These are phyloP conservation scores for Tetragonula clypearis DNA, from an alignment of 1,140 invertebrate species.

Conservation along the genomic window DNA sequence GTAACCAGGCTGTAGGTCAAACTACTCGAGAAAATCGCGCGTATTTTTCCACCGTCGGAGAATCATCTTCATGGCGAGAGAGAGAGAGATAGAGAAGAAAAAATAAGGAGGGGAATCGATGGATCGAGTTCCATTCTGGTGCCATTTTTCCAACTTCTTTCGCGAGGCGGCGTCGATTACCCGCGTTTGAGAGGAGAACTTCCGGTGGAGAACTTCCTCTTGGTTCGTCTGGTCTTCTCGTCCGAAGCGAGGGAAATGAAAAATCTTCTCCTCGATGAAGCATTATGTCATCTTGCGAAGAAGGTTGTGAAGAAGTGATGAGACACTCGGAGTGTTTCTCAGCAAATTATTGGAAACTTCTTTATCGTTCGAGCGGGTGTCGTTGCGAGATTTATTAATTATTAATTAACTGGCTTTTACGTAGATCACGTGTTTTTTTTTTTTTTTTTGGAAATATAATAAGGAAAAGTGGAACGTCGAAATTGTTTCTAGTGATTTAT, in stretches of 20 bases:
- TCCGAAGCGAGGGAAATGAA: not conserved
- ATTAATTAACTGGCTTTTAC: too few species aligned
- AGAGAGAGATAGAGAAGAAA: too few species aligned
- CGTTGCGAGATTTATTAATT: too few species aligned
- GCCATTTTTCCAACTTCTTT: not conserved
- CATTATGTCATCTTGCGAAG: not conserved
- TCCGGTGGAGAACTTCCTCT: not conserved
- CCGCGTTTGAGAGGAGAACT: not conserved
- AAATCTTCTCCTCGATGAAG: not conserved
- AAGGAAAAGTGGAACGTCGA: too few species aligned
- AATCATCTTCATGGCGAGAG: not conserved
- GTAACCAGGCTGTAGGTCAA: constrained; percentile 1
- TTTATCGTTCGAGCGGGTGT: not conserved
- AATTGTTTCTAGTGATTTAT: too few species aligned
- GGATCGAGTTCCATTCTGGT: not conserved
- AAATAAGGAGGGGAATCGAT: constrained; percentile 13
- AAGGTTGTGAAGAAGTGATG: not conserved
- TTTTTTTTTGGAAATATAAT: too few species aligned
- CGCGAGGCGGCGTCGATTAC: not conserved
- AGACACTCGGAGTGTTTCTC: not conserved
- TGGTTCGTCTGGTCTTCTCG: not conserved
- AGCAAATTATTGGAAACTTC: not conserved
- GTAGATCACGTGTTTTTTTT: too few species aligned
- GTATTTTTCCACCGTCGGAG: not conserved
- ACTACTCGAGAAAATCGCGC: constrained; percentile 35